Evolutionary conservation across 2,888 invertebrate genomes (phyloP).

Genomic region (Chesias legatella): DNA sequence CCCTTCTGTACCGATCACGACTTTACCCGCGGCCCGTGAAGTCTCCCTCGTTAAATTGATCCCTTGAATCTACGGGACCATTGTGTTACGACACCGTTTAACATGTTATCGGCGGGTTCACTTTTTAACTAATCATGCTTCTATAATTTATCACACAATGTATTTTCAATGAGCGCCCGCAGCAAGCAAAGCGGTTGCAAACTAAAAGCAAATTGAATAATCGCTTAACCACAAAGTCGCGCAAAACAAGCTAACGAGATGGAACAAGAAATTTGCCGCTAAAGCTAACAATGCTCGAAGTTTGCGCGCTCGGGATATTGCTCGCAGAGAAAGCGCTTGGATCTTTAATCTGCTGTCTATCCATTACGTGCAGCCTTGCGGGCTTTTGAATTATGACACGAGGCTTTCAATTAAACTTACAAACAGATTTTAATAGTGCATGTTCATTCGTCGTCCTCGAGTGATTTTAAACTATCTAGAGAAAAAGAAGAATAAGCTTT

Average conservation of each 20-base stretch:
- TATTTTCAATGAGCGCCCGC: background rate
- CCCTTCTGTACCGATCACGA: constrained; percentile 12
- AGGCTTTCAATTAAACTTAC: constrained; percentile 23
- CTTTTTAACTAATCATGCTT: constrained; percentile 7
- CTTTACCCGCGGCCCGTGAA: constrained; percentile 9
- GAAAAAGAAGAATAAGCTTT: no score
- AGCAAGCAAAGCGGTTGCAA: constrained; percentile 3
- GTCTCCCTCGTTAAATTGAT: constrained; percentile 2
- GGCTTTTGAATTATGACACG: constrained; percentile 19
- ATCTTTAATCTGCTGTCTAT: constrained; percentile 21
- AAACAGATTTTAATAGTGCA: constrained; percentile 8
- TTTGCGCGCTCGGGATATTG: constrained; percentile 20
- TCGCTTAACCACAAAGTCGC: constrained; percentile 2
- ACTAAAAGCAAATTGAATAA: constrained; percentile 13
- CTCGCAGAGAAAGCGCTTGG: constrained; percentile 23
- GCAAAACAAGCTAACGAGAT: constrained; percentile 16
- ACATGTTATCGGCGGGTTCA: constrained; percentile 12
- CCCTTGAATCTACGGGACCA: constrained; percentile 14
- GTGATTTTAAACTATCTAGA: no score
- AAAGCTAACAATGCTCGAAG: constrained; percentile 39
- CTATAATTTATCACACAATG: constrained; percentile 5
- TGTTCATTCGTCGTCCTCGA: constrained; percentile 2
- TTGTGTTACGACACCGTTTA: constrained; percentile 11
- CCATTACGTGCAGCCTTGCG: constrained; percentile 20
- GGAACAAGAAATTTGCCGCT: constrained; percentile 28